Percentiles rank a stretch among this genome's conserved stretches.
phyloP scores from a whole-genome alignment of 2,113 vertebrate species.

The Tragelaphus scriptus region DNA sequence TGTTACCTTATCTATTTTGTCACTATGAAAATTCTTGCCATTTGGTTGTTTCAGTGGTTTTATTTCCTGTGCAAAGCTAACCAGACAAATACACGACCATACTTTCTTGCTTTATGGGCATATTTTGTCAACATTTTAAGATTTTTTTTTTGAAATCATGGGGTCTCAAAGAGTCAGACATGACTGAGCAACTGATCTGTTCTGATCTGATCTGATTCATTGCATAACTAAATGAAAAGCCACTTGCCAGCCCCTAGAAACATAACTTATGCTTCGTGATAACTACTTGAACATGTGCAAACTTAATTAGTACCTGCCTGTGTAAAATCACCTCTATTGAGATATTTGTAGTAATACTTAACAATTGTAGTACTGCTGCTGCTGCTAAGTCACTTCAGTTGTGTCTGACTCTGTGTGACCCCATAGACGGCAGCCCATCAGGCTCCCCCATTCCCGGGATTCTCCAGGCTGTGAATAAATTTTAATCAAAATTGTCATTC shows the following conservation, averaged over 20 bases:
- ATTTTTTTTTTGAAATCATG: not conserved
- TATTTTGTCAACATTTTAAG: not conserved
- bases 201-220: not conserved
- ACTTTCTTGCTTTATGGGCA: not conserved
- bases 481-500: not conserved
- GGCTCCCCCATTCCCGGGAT: too few relatives aligned
- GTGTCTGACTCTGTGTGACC: too few relatives aligned
- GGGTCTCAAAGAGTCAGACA: too few relatives aligned
- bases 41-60: not conserved
- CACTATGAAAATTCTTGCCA: not conserved
- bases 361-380: not conserved
- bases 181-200: too few relatives aligned
- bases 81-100: not conserved
- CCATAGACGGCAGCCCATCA: too few relatives aligned
- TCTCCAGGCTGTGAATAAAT: not conserved
- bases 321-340: not conserved
- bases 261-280: not conserved
- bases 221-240: conserved; percentile 11
- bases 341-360: not conserved
- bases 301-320: not conserved
- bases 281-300: not conserved
- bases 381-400: too few relatives aligned
- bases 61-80: not conserved
- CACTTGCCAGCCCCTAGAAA: not conserved
- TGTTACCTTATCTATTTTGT: not conserved